Base-by-base conservation (phyloP, 2,888 invertebrate species). In the Eretmocerus hayati region DNA sequence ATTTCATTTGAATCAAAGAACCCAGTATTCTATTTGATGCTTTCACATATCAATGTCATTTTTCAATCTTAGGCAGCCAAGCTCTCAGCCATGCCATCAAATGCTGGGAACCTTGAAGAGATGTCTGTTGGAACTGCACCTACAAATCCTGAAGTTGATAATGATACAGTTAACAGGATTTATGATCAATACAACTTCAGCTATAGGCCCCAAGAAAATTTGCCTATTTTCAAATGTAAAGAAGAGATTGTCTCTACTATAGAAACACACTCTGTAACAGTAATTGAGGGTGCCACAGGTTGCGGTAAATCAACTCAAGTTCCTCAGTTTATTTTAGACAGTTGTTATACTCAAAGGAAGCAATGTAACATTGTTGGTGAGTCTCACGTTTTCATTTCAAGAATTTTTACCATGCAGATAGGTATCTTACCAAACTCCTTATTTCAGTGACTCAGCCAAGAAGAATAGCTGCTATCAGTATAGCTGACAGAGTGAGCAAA, bases 211-310 rank as follows among this genome's bases (percentile, higher is more conserved):
- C 59, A 63, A 30, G 45, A 52, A 2, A 62, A 59, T 47, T 61
- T 72, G 18, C 59, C 64, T 2, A 66, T 74, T 32, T 59, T 56
- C 18, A 38, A 58, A 4, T 56, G 58, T 42, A 61, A 55, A 48
- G 58, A 64, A 6, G 62, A 88, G 80, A 88, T 95, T 46, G 57
- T 92, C 3, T 70, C 77, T 3, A 75, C 79, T 41, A 80, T 95
- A 9, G 74, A 77, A 16, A 75, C 77, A 2, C 84, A 83, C 65
- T 80, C 82, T 44, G 87, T 93, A 0, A 79, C 87, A 1, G 79
- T 97, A 11, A 81, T 99, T 37, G 85, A 92, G 72, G 96, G 96
- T 1, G 85, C 86, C 1, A 96, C 97, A 0, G 97, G 97, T 1
- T 94, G 94, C 68, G 97, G 97, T 16, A 91, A 91, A 72, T 91